A percentile compares a stretch with the other conserved stretches of the same genome.
These are phyloP conservation scores for Lamproptera curius DNA, from an alignment of 2,888 invertebrate genomes.

Conservation along the genomic window DNA sequence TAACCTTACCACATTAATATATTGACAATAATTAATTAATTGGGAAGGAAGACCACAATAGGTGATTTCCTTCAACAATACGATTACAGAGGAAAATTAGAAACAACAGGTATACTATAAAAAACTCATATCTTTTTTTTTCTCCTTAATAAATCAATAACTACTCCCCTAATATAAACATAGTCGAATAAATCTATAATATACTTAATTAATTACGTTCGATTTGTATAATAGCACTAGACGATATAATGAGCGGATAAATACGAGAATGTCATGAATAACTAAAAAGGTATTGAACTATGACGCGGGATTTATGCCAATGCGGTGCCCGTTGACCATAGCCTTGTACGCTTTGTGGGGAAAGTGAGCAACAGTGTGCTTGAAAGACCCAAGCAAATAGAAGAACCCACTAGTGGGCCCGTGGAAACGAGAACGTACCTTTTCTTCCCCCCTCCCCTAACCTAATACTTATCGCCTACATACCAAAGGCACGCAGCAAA, in stretches of 20 bases:
- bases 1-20: constrained; percentile 49
- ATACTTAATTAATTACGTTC: constrained; percentile 40
- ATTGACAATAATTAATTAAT: constrained; percentile 57
- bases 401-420: background rate
- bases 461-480: background rate
- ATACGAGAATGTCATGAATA: background rate
- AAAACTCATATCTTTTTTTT: constrained; percentile 30
- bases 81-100: constrained; percentile 37
- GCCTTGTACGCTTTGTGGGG: background rate
- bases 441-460: background rate
- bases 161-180: constrained; percentile 53
- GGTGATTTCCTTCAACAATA: constrained; percentile 35
- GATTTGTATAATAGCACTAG: constrained; percentile 53
- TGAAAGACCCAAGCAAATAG: background rate
- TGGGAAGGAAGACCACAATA: constrained; percentile 50
- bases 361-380: background rate
- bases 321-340: background rate
- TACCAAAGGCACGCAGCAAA: background rate
- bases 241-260: constrained; percentile 1
- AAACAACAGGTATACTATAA: constrained; percentile 41
- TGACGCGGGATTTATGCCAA: background rate
- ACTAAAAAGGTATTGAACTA: background rate
- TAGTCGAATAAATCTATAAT: constrained; percentile 45
- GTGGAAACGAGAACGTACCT: background rate
- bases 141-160: constrained; percentile 22